Conservation (phyloP, 2,113 vertebrate species). For the Corythoichthys intestinalis region DNA sequence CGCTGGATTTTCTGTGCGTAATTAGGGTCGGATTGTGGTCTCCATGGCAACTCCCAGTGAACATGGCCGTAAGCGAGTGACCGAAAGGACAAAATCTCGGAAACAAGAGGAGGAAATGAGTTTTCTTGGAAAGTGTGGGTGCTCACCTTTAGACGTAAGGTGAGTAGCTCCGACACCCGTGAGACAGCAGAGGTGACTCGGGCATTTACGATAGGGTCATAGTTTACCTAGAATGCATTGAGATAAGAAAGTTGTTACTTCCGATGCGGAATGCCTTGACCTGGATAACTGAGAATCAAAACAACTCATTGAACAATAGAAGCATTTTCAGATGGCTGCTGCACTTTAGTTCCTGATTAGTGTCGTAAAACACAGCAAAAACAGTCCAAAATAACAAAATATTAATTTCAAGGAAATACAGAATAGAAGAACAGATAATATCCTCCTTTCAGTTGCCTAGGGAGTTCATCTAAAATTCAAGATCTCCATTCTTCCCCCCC, state of each 20-base stretch:
- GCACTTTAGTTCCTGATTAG: not conserved
- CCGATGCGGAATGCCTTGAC: no score
- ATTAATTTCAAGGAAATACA: not conserved
- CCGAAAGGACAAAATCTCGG: not conserved
- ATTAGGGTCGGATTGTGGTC: constrained; percentile 36
- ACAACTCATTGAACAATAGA: not conserved
- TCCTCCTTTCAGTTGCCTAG: not conserved
- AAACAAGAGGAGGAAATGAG: not conserved
- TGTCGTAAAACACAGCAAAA: not conserved
- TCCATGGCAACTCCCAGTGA: constrained; percentile 36
- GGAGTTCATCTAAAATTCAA: not conserved
- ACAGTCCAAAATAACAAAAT: not conserved
- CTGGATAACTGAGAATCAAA: not conserved
- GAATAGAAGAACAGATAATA: not conserved
- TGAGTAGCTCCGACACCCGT: not conserved
- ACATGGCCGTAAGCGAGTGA: not conserved
- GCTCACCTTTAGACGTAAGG: not conserved
- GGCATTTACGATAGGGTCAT: not conserved
- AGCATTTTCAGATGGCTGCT: not conserved
- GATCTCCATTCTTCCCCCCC: not conserved
- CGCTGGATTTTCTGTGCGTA: constrained; percentile 30
- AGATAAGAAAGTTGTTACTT: not conserved
- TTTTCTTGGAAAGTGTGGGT: not conserved
- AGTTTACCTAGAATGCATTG: not conserved
- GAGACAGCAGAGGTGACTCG: not conserved